Evolutionary conservation across 2,113 vertebrate genomes (phyloP).

Genomic region (Chlorodrepanis virens): DNA sequence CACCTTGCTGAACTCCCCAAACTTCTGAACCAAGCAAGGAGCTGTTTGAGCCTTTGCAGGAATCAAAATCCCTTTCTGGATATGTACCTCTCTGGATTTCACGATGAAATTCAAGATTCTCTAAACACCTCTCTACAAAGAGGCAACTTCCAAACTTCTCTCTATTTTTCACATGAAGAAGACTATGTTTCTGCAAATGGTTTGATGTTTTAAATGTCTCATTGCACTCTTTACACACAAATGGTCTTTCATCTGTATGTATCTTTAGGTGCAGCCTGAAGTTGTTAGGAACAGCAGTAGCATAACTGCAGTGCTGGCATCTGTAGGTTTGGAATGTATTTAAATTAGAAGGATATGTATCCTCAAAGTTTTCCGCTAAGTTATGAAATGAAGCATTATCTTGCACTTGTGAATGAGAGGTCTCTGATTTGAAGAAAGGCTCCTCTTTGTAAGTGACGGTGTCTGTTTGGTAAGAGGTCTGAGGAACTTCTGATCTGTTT

Average conservation of each 20-base stretch:
- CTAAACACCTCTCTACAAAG: background rate
- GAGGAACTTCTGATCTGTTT: background rate
- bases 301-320: constrained; percentile 23
- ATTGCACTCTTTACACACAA: constrained; percentile 23
- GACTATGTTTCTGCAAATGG: constrained; percentile 18
- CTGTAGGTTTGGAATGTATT: background rate
- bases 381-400: background rate
- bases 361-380: background rate
- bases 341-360: background rate
- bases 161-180: background rate
- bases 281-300: background rate
- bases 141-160: background rate
- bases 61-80: background rate
- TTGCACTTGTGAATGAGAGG: background rate
- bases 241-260: background rate
- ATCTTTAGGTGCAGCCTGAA: constrained; percentile 29
- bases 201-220: background rate
- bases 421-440: background rate
- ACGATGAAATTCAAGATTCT: background rate
- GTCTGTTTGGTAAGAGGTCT: background rate
- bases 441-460: background rate
- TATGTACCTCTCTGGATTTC: background rate
- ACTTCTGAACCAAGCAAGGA: background rate
- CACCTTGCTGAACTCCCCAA: background rate
- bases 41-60: background rate